These are phyloP conservation scores for Drosophila lutescens DNA, from an alignment of 2,888 invertebrate species.

Conservation along the genomic window DNA sequence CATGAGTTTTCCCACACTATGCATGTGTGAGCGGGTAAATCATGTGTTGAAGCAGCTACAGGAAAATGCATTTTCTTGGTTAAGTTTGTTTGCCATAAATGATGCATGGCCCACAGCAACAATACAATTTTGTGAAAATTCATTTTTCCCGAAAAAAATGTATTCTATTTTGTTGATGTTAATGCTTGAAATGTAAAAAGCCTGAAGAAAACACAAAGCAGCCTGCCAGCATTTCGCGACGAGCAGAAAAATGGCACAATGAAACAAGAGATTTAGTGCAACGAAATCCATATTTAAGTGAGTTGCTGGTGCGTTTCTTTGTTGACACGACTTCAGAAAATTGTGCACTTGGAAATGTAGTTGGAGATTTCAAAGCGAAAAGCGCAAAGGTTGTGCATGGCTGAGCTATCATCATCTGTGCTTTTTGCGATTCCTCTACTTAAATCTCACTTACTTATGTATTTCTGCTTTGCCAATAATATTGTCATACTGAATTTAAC, in stretches of 20 bases:
- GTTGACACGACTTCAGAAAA: slow-evolving; percentile 26
- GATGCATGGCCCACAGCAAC: slow-evolving; percentile 56
- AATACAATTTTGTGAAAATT: slow-evolving; percentile 27
- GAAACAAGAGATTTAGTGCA: slow-evolving; percentile 37
- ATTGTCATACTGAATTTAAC: too few relatives aligned
- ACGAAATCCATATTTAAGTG: slow-evolving; percentile 36
- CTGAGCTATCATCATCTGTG: neutral
- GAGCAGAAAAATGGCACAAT: slow-evolving; percentile 6
- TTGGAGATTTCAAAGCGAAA: neutral
- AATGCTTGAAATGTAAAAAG: slow-evolving; percentile 1
- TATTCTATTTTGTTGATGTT: slow-evolving; percentile 4
- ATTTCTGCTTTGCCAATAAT: neutral
- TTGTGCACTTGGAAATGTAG: slow-evolving; percentile 26
- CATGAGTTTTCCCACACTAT: neutral
- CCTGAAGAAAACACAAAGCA: neutral
- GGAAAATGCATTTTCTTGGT: slow-evolving; percentile 45
- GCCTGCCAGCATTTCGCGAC: neutral
- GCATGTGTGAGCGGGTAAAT: slow-evolving; percentile 39
- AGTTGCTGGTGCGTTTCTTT: slow-evolving; percentile 11
- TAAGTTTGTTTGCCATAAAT: slow-evolving; percentile 52
- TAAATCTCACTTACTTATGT: neutral
- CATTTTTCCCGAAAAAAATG: slow-evolving; percentile 18
- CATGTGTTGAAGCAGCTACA: slow-evolving; percentile 42
- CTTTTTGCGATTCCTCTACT: neutral
- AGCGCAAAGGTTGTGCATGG: neutral